A percentile compares a stretch with the other conserved stretches of the same genome.
phyloP scores from a whole-genome alignment of 2,113 vertebrate species.

The Onychorhynchus coronatus region DNA sequence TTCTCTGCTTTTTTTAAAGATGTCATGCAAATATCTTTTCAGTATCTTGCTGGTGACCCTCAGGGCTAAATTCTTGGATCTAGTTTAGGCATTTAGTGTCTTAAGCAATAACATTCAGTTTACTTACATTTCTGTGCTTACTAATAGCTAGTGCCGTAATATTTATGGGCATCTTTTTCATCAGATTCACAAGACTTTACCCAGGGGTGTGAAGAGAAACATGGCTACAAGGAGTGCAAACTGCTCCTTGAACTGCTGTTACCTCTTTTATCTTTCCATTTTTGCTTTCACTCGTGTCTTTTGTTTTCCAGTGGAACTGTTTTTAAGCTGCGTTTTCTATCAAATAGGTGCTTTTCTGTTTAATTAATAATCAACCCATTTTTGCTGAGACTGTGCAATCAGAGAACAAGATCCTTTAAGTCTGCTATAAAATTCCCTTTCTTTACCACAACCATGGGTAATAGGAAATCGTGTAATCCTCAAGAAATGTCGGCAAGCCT shows the following conservation, averaged over 20 bases:
- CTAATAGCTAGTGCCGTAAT: neutral
- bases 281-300: neutral
- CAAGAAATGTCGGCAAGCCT: neutral
- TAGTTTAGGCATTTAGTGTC: neutral
- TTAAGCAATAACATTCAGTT: neutral
- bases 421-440: neutral
- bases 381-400: neutral
- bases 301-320: neutral
- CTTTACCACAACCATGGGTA: neutral
- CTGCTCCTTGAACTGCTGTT: neutral
- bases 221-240: neutral
- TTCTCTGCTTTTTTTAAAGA: neutral
- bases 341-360: neutral
- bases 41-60: neutral
- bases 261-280: neutral
- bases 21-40: neutral
- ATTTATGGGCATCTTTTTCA: neutral
- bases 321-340: neutral
- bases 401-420: neutral
- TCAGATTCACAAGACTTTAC: neutral
- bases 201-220: neutral
- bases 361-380: neutral
- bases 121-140: neutral
- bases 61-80: neutral
- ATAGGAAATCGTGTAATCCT: neutral